Evolutionary conservation across 2,797 vertebrate species (phyloP).

Genomic region (Sebastes goodei): DNA sequence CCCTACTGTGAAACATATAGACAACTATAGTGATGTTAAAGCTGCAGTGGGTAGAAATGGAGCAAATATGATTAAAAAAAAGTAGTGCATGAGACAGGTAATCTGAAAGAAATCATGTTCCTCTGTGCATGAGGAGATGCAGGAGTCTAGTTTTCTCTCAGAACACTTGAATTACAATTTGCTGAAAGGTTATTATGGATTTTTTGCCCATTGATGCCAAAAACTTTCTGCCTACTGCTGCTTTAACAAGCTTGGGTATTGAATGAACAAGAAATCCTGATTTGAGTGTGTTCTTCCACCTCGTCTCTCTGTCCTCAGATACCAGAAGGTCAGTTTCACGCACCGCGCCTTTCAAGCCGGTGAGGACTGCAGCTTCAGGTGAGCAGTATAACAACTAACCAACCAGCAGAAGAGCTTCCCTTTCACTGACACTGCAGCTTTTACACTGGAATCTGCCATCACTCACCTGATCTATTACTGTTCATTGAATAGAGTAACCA

Average conservation of each 20-base stretch:
- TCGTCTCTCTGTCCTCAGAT: slow-evolving; percentile 21
- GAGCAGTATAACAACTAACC: not conserved
- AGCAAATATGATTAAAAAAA: too few species aligned
- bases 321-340: not conserved
- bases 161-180: too few species aligned
- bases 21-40: not conserved
- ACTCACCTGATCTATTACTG: not conserved
- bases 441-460: not conserved
- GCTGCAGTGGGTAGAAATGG: too few species aligned
- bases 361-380: slow-evolving; percentile 30
- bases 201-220: too few species aligned
- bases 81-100: too few species aligned
- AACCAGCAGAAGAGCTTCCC: not conserved
- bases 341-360: not conserved
- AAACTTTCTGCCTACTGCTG: too few species aligned
- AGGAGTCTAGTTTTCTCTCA: too few species aligned
- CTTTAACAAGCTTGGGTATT: not conserved
- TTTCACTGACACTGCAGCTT: not conserved
- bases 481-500: not conserved
- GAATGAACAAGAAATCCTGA: not conserved
- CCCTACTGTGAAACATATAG: not conserved
- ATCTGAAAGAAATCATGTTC: too few species aligned
- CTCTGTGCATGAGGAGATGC: too few species aligned
- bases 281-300: not conserved
- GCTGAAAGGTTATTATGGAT: too few species aligned